Percentiles rank a stretch among this genome's conserved stretches.
Conservation (phyloP, 1,140 invertebrate genomes). For the Zophobas atratus region DNA sequence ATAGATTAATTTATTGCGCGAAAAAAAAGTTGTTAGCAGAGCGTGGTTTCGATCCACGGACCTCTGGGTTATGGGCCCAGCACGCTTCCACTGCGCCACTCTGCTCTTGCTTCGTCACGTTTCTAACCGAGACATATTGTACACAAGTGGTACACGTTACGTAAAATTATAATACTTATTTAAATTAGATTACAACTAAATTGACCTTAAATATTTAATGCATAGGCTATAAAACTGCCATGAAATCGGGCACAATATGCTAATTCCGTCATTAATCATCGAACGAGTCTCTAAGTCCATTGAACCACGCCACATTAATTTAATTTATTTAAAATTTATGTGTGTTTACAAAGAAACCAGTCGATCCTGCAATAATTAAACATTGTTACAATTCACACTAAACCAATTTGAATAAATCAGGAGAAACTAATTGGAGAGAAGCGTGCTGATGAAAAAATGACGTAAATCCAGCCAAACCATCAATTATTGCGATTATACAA, state of each 20-base stretch:
- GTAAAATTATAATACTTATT: background rate
- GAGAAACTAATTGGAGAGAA: background rate
- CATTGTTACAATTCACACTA: background rate
- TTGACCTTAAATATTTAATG: background rate
- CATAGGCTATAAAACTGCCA: background rate
- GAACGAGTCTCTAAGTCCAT: background rate
- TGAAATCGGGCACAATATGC: background rate
- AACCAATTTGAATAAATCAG: background rate
- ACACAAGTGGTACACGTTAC: background rate
- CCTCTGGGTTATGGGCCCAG: constrained; percentile 95
- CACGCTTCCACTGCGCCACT: constrained; percentile 94
- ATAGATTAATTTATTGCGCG: background rate
- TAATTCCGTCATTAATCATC: background rate
- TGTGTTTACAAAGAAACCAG: background rate
- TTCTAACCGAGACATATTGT: background rate
- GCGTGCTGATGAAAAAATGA: too few relatives aligned
- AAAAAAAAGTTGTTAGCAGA: constrained; percentile 77
- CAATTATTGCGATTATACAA: too few relatives aligned
- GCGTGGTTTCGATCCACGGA: constrained; percentile 97
- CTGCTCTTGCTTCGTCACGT: constrained; percentile 72
- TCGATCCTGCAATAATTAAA: background rate
- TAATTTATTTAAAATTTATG: constrained; percentile 8
- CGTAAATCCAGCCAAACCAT: too few relatives aligned
- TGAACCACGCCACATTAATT: background rate
- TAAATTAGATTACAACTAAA: background rate